Conservation (phyloP, 2,888 invertebrate species). For the Diloba caeruleocephala region DNA sequence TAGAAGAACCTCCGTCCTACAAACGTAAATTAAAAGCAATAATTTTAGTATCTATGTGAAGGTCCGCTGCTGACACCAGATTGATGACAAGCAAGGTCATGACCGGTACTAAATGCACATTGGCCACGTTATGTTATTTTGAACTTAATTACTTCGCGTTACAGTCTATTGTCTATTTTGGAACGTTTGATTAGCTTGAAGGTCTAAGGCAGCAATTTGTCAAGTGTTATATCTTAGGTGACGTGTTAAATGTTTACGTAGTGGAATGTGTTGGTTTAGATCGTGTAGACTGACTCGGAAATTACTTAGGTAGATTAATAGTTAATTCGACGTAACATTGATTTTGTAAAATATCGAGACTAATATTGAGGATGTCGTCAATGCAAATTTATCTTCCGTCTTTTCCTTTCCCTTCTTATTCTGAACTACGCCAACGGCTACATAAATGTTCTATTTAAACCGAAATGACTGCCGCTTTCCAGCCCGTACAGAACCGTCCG, state of each 20-base stretch:
- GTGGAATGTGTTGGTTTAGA: conserved; percentile 38
- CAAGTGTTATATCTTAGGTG: conserved; percentile 49
- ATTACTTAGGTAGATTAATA: conserved; percentile 17
- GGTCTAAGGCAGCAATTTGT: conserved; percentile 73
- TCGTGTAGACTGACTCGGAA: conserved; percentile 14
- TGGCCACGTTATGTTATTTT: conserved; percentile 39
- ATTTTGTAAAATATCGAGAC: neutral
- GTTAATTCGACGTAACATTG: conserved; percentile 8
- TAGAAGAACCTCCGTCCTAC: conserved; percentile 29
- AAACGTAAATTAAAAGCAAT: conserved; percentile 44
- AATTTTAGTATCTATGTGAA: conserved; percentile 67
- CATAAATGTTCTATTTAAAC: neutral
- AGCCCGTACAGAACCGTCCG: conserved; percentile 2
- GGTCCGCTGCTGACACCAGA: conserved; percentile 61
- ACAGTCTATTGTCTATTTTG: conserved; percentile 66
- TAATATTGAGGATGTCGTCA: too few species aligned
- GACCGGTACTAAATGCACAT: conserved; percentile 60
- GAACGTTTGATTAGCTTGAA: conserved; percentile 61
- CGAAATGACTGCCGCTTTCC: conserved; percentile 1
- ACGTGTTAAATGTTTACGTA: conserved; percentile 40
- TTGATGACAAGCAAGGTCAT: conserved; percentile 78
- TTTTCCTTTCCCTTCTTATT: too few species aligned
- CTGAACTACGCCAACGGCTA: too few species aligned
- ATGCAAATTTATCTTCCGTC: too few species aligned
- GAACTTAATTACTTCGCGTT: conserved; percentile 56